Base-by-base conservation (phyloP, 2,797 vertebrate genomes). In the Tokudaia tokunoshimensis region DNA sequence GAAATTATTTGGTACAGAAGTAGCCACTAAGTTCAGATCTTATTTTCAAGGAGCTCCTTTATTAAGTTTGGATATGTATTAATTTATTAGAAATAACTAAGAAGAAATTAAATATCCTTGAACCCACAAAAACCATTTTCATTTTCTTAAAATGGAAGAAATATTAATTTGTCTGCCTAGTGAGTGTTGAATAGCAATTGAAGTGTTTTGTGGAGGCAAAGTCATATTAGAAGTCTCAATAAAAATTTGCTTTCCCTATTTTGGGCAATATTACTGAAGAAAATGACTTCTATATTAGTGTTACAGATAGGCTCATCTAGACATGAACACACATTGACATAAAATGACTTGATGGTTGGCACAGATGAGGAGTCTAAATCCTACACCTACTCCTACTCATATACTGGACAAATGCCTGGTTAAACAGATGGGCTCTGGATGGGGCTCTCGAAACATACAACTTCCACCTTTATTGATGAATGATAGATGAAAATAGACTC, bases 351-450 rank as follows among this genome's bases (percentile, higher is more conserved):
- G 93, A 94, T 72, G 17, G n/a, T 84, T 91, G 57, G 76, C 70
- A 55, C 55, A 47, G n/a, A 50, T 57, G 47, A n/a, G 70, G 88
- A 89, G 93, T 95, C 44, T 70, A 89, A 8, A 75, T 96, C 24
- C n/a, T 79, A 82, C 0, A 94, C 75, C 65, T 89, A 57, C 19
- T 89, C 67, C 75, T 59, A 67, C 87, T 96, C n/a, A 86, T 37
- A 70, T 14, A 47, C 84, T 97, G 95, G 94, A 92, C 19, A 94
- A 89, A 10, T 89, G 92, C 92, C 91, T 72, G 14, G 1, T 83
- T 86, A 97, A 95, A 89, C 90, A 97, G 95, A 95, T 96, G 95
- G 82, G 15, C 19, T 50, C 83, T 92, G 74, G 12, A 29, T 34
- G 79, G 2, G 88, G 74, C 65, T 89, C 29, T 92, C 17, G 67